Conservation (phyloP, 1,140 invertebrate species). For the Platyura marginata region DNA sequence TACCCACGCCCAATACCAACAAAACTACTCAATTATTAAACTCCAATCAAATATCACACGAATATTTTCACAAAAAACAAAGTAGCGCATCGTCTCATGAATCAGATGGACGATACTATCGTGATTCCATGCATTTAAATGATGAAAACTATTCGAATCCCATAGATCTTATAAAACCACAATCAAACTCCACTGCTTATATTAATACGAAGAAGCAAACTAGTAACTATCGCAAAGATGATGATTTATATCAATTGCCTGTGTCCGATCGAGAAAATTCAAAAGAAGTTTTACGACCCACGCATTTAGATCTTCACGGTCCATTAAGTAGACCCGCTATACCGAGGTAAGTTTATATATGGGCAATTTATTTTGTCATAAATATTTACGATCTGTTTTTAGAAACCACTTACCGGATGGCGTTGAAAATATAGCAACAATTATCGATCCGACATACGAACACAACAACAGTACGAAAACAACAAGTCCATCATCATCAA, state of each 20-base stretch:
- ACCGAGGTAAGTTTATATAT: too few species aligned
- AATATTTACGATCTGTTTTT: too few species aligned
- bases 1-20: slow-evolving; percentile 10
- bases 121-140: slow-evolving; percentile 3
- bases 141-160: slow-evolving; percentile 24
- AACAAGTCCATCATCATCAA: background rate
- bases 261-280: too few species aligned
- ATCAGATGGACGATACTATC: background rate
- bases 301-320: too few species aligned
- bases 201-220: slow-evolving; percentile 18
- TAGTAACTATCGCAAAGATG: slow-evolving; percentile 12
- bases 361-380: too few species aligned
- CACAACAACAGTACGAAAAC: background rate
- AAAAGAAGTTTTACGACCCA: too few species aligned
- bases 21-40: slow-evolving; percentile 13
- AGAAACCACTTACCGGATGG: too few species aligned
- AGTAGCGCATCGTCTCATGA: slow-evolving; percentile 1
- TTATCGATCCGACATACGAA: slow-evolving; percentile 27
- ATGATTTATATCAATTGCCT: slow-evolving; percentile 12
- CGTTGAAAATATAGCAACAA: slow-evolving; percentile 24
- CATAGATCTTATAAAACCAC: slow-evolving; percentile 15
- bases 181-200: slow-evolving; percentile 13
- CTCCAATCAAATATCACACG: slow-evolving; percentile 14
- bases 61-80: slow-evolving; percentile 3
- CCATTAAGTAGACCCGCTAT: too few species aligned